Evolutionary conservation across 2,797 vertebrate species (phyloP), one percentile per base, ranked within the genome.

Genomic region (Lutra lutra): DNA sequence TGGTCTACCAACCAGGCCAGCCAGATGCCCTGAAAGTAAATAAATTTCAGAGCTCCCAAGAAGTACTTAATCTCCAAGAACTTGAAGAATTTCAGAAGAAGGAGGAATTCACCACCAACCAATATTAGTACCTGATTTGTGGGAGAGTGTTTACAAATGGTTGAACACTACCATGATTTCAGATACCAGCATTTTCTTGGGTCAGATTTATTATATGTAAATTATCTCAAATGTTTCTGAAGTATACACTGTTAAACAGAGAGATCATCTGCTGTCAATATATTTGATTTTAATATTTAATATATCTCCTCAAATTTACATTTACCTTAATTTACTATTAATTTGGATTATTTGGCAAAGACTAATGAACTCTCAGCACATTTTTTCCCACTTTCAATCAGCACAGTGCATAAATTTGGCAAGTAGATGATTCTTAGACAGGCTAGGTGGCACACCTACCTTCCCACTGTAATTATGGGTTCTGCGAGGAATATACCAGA

Each of bases 11-110:
- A 75, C 40, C 8, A 27, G 9, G 27, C 15, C 73, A 48, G 15
- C 15, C 14, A 75, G 73, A 75, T 75, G 27, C 27, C 43, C 78
- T 17, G 35, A 96, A 93, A 79, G 89, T 95, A 98, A 98, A 97
- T 92, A 78, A 48, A 96, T 89, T 54, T 86, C 94, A 95, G 68
- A 75, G 15, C 8, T 72, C 60, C 51, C 6, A 38, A 58, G 64
- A 78, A 38, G 4, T 80, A 25, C 43, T 79, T 35, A 80, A 43
- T 88, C 58, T 87, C 60, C 60, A 84, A 95, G 20, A 89, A 78
- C 6, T 20, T 78, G 51, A 83, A 86, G 66, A 80, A 96, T 29
- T 92, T 96, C 54, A 89, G 68, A 82, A 75, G 68, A 96, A 38
- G 1, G 29, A 78, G 8, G 3, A 86, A 84, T 72, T 95, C 10